Evolutionary conservation across 2,113 vertebrate species (phyloP).

Genomic region (Otolemur garnettii): DNA sequence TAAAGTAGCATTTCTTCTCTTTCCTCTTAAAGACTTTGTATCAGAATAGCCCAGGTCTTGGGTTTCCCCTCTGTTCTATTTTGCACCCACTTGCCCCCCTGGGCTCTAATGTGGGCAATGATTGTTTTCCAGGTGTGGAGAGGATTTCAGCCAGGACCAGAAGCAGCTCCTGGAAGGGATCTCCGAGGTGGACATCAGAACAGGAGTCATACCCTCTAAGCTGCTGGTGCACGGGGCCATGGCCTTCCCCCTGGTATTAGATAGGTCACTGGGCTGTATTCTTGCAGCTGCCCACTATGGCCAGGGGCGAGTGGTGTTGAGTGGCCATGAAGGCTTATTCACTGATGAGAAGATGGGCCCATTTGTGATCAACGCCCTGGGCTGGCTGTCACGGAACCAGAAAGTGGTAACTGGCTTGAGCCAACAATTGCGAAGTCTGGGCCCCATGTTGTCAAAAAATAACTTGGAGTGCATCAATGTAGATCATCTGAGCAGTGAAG

Average conservation of each 20-base stretch:
- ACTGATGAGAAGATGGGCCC: constrained; percentile 52
- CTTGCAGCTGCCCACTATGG: constrained; percentile 81
- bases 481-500: neutral
- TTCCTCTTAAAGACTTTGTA: neutral
- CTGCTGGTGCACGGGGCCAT: constrained; percentile 79
- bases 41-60: too few species aligned
- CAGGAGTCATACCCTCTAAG: constrained; percentile 44
- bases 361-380: constrained; percentile 80
- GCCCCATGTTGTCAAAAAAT: neutral
- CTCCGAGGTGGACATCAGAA: constrained; percentile 70
- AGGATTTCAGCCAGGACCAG: constrained; percentile 69
- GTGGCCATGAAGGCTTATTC: constrained; percentile 73
- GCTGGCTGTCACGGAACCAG: constrained; percentile 61
- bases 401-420: constrained; percentile 69
- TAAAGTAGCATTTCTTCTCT: neutral
- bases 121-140: constrained; percentile 58
- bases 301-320: constrained; percentile 75
- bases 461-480: neutral
- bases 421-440: neutral
- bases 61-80: neutral
- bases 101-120: neutral
- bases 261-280: constrained; percentile 72
- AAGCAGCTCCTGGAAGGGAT: constrained; percentile 75
- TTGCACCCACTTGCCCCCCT: neutral
- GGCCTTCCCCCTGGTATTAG: constrained; percentile 80